Conservation (phyloP, 2,888 invertebrate species). For the Rhopalosiphum nymphaeae region DNA sequence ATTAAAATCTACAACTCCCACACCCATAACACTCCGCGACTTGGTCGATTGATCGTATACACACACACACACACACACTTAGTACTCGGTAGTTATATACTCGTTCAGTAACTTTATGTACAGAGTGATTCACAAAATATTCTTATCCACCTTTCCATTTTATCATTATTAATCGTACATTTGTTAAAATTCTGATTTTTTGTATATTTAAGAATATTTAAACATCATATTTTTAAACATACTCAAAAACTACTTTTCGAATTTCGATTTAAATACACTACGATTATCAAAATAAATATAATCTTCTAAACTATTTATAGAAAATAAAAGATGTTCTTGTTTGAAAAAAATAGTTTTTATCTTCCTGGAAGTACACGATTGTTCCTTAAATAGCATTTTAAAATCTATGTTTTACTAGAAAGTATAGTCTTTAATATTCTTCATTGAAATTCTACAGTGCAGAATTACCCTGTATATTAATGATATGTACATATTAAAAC, state of each 20-base stretch:
- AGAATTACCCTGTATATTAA: not conserved
- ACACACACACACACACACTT: not conserved
- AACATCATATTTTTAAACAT: not conserved
- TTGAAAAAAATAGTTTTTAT: not conserved
- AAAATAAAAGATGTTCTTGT: not conserved
- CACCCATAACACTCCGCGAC: not conserved
- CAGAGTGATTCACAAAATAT: not conserved
- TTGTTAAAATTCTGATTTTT: not conserved
- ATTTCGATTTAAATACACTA: not conserved
- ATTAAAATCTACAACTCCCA: constrained; percentile 11
- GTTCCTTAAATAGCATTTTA: not conserved
- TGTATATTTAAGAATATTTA: not conserved
- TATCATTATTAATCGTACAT: not conserved
- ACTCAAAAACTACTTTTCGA: not conserved
- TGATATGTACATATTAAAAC: not conserved
- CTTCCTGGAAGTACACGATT: not conserved
- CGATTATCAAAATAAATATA: not conserved
- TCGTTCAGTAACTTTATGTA: not conserved
- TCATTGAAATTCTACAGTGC: not conserved
- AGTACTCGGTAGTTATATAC: not conserved
- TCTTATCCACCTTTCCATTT: not conserved
- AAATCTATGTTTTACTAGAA: not conserved
- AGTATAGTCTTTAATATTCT: not conserved
- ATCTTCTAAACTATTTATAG: not conserved
- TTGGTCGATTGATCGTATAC: constrained; percentile 27